Base-by-base conservation (phyloP, 2,888 invertebrate species). In the Monopis laevigella region DNA sequence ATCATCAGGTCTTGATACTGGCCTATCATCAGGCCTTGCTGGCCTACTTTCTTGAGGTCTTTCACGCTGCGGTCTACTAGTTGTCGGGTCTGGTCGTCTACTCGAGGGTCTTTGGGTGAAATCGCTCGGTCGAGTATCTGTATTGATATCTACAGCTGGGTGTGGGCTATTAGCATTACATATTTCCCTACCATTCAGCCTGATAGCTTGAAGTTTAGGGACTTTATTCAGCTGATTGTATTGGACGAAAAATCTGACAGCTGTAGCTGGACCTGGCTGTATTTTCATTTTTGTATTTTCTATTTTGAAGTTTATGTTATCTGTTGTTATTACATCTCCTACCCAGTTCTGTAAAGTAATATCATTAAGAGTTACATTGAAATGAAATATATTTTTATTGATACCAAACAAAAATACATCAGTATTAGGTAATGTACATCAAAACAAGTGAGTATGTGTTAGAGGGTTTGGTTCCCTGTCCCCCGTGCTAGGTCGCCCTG, bases 181-280 rank as follows among this genome's bases (percentile, higher is more conserved):
- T 6, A 86, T 83, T 39, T 84, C 82, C 45, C 82, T 67, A 0
- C 86, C 86, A 45, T 87, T 87, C 18, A 86, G 58, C 27, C 39
- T 52, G 27, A 87, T 82, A 3, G 65, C 67, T 43, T 58, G 60
- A 1, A 85, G 52, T 43, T 67, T 74, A 0, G 87, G 87, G 0
- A 77, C 59, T 14, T 67, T 67, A 35, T 63, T 69, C 1, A 69
- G 52, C 1, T 72, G 63, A 51, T 84, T 82, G 59, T 83, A 86
- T 45, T 84, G 84, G 1, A 86, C 84, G 59, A 86, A 86, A 59
- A 87, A 84, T 2, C 84, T 64, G 7, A 86, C 73, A 0, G 82
- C 60, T 1, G 82, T 65, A 0, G 84, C 82, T 1, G 83, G 82
- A 0, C 84, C 84, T 0, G 85, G 83, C 42, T 77, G 74, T 18